Base-by-base conservation (phyloP, 2,113 vertebrate species). In the Isichthys henryi region DNA sequence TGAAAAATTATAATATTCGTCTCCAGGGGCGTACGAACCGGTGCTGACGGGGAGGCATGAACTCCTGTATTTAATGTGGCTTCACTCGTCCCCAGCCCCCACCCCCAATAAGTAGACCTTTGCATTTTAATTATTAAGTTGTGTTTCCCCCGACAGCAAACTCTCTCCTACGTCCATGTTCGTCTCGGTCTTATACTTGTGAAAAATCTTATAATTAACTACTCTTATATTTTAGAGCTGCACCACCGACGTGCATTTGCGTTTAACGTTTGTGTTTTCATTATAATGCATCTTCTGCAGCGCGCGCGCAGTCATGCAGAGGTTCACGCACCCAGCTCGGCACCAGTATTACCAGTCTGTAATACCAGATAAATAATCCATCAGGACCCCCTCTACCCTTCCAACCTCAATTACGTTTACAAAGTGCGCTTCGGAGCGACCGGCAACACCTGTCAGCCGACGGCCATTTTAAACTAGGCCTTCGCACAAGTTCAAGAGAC, bases 371-470 rank as follows among this genome's bases (percentile, higher is more conserved):
- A 43, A 80, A 80, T 80, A 80, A 58, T 88, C 62, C 56, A 49
- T 45, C 52, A 88, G 62, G 49, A 53, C 77, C 83, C 46, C 50
- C 31, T 58, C 27, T 86, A n/a, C 66, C 88, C 89, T 56, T 58
- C 56, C 31, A 85, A 77, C 53, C 89, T 91, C 91, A 92, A 92
- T 93, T 93, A 93, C 80, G 77, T 88, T 92, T 88, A 88, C 89
- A 91, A 93, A 92, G 91, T 91, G 87, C 87, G 50, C 88, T 93
- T 92, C 93, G 93, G 94, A 93, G 92, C 93, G 27, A 88, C 85
- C 91, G 91, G 91, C 89, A 92, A 91, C 94, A 95, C 94, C 94
- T 95, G 94, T 93, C 95, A 95, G 94, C 93, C 94, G 94, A 92
- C 92, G 93, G 90, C 90, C 88, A 91, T 94, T 92, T 93, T 91